Evolutionary conservation across 2,888 invertebrate genomes (phyloP).

Genomic region (Dicranocentrus wangi): DNA sequence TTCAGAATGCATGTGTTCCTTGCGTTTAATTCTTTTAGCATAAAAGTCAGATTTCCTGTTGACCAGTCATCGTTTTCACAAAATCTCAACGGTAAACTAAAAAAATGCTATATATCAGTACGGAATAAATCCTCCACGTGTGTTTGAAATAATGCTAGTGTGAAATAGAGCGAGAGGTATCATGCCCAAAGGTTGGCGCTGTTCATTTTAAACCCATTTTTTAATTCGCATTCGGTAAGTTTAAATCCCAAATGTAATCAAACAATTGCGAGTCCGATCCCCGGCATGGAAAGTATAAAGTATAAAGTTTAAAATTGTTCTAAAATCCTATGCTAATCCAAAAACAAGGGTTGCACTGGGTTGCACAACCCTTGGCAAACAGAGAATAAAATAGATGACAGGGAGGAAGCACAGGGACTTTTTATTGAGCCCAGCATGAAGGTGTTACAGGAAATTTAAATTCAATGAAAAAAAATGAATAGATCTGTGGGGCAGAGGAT

Average conservation of each 20-base stretch:
- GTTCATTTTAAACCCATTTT: slow-evolving; percentile 32
- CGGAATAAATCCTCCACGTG: no score
- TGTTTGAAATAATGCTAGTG: no score
- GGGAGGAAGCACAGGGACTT: slow-evolving; percentile 3
- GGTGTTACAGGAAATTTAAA: slow-evolving; percentile 52
- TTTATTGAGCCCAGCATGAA: slow-evolving; percentile 37
- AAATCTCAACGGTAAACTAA: slow-evolving; percentile 25
- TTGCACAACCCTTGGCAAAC: background rate
- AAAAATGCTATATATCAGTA: no score
- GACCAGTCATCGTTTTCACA: background rate
- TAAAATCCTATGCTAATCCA: slow-evolving; percentile 30
- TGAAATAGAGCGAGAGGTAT: no score
- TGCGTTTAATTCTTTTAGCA: no score
- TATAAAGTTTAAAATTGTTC: slow-evolving; percentile 12
- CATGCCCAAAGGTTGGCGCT: background rate
- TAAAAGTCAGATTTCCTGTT: slow-evolving; percentile 8
- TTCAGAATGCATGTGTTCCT: no score
- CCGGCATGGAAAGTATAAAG: no score
- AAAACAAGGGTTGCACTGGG: background rate
- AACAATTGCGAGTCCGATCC: background rate
- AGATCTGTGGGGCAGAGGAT: slow-evolving; percentile 25
- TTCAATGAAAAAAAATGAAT: slow-evolving; percentile 31
- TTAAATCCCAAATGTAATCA: slow-evolving; percentile 47
- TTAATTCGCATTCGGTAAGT: background rate
- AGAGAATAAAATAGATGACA: no score